These are phyloP conservation scores for Fringilla coelebs DNA, from an alignment of 2,797 vertebrate genomes.

Conservation along the genomic window DNA sequence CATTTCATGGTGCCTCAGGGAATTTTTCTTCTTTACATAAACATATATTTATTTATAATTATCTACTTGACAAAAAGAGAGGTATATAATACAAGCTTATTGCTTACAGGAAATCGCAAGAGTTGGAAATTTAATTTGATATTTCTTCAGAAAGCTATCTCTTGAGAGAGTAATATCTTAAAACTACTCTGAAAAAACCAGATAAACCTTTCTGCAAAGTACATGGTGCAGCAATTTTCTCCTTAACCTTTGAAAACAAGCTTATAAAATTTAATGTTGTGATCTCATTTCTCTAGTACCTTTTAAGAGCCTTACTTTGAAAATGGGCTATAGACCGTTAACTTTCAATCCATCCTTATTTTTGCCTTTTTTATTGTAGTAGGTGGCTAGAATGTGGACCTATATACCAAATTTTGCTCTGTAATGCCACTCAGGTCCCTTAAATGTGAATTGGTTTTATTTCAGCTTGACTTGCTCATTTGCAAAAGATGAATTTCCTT, in stretches of 20 bases:
- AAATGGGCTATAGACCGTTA: background rate
- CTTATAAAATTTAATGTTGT: background rate
- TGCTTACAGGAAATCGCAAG: background rate
- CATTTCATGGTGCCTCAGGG: background rate
- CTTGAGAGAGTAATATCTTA: background rate
- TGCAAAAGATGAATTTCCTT: background rate
- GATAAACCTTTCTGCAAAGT: background rate
- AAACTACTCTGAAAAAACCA: background rate
- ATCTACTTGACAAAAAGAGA: background rate
- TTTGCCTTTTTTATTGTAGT: background rate
- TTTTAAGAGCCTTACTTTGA: background rate
- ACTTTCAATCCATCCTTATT: background rate
- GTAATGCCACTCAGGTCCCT: background rate
- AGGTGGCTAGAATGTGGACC: background rate
- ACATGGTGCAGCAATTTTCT: background rate
- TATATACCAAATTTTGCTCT: background rate
- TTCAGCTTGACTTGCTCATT: background rate
- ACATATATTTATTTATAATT: background rate
- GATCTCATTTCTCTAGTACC: background rate
- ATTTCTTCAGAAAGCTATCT: background rate
- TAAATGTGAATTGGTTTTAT: background rate
- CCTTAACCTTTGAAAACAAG: constrained; percentile 21
- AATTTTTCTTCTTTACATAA: background rate
- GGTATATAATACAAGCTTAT: background rate
- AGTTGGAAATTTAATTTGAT: background rate